A percentile compares a stretch with the other conserved stretches of the same genome.
Evolutionary conservation across 2,888 invertebrate genomes (phyloP).

Genomic region (Cordilura impudica): DNA sequence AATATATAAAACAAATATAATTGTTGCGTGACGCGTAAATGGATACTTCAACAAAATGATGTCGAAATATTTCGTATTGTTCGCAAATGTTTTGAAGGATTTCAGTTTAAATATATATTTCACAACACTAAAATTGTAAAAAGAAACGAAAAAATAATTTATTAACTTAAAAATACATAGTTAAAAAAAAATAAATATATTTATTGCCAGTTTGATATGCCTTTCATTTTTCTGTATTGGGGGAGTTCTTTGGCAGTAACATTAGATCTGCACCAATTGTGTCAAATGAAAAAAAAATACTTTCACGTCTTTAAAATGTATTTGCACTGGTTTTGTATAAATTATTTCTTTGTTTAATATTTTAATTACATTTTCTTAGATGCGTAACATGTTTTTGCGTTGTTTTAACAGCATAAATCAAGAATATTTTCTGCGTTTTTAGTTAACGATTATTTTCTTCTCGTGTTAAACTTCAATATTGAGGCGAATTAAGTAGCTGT

Average conservation of each 20-base stretch:
- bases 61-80: slow-evolving; percentile 13
- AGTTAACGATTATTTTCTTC: slow-evolving; percentile 56
- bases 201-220: not conserved
- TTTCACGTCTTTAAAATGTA: slow-evolving; percentile 20
- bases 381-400: slow-evolving; percentile 43
- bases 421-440: slow-evolving; percentile 40
- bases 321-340: slow-evolving; percentile 7
- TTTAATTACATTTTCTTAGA: slow-evolving; percentile 49
- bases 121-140: slow-evolving; percentile 27
- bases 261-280: not conserved
- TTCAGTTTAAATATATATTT: not conserved
- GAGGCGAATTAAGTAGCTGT: slow-evolving; percentile 35
- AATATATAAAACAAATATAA: slow-evolving; percentile 46
- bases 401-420: slow-evolving; percentile 30
- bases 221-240: slow-evolving; percentile 50
- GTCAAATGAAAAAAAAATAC: not conserved
- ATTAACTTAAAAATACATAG: not conserved
- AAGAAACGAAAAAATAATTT: not conserved
- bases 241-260: slow-evolving; percentile 26
- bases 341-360: not conserved
- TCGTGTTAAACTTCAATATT: slow-evolving; percentile 49
- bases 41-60: slow-evolving; percentile 21
- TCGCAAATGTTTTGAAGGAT: slow-evolving; percentile 5
- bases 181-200: not conserved
- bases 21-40: slow-evolving; percentile 59